Evolutionary conservation across 2,113 vertebrate genomes (phyloP).

Genomic region (Peromyscus californicus): DNA sequence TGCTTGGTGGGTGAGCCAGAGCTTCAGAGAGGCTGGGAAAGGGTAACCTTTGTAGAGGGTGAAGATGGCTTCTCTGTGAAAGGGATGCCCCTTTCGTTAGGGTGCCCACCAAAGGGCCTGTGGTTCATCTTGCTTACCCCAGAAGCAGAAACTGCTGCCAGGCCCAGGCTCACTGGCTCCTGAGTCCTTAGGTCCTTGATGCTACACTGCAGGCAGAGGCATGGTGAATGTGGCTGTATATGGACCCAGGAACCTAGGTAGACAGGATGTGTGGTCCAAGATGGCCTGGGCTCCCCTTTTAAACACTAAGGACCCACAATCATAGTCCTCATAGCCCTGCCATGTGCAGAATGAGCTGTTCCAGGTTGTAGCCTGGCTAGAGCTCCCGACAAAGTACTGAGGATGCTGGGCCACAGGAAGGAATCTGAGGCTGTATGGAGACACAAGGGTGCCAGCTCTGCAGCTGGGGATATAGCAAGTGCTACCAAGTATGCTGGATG

Average conservation of each 20-base stretch:
- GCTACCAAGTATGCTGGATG: accelerated
- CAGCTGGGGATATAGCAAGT: not conserved
- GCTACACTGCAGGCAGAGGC: not conserved
- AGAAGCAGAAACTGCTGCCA: not conserved
- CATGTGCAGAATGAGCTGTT: not conserved
- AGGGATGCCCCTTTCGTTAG: not conserved
- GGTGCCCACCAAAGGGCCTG: not conserved
- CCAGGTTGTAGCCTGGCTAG: not conserved
- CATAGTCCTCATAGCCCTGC: too few relatives aligned
- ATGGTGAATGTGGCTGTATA: accelerated
- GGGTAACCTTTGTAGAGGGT: not conserved
- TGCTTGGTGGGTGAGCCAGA: not conserved
- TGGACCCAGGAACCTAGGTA: not conserved
- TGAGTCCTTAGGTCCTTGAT: not conserved
- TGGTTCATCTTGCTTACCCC: accelerated
- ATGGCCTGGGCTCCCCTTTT: not conserved
- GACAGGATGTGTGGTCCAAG: accelerated
- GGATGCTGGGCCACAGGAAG: too few relatives aligned
- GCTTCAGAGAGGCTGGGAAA: not conserved
- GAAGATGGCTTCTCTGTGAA: not conserved
- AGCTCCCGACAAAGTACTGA: accelerated
- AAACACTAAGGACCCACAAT: not conserved
- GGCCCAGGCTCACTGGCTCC: not conserved
- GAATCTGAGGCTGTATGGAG: not conserved
- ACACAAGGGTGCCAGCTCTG: not conserved